Evolutionary conservation across 2,888 invertebrate genomes (phyloP).

Genomic region (Epistrophe grossulariae): DNA sequence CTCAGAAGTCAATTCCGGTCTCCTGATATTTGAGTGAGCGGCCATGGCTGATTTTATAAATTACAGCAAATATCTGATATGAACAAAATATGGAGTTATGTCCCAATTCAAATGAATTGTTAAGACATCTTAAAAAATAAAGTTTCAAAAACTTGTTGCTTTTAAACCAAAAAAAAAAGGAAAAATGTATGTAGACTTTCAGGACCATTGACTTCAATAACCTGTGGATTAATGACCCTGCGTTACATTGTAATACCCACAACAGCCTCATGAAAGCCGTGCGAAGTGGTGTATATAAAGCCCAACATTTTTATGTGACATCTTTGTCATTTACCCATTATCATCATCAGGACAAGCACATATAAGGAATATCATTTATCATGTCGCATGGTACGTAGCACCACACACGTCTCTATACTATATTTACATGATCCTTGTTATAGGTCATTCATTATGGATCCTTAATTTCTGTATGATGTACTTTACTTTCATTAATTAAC

Average conservation of each 20-base stretch:
- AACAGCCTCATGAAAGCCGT: neutral
- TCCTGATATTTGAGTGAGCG: neutral
- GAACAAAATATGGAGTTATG: neutral
- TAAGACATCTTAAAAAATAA: too few relatives aligned
- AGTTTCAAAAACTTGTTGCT: too few relatives aligned
- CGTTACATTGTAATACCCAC: neutral
- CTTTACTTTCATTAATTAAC: conserved; percentile 75
- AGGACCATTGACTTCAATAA: neutral
- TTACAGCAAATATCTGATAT: too few relatives aligned
- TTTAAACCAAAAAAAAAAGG: too few relatives aligned
- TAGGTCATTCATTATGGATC: conserved; percentile 62
- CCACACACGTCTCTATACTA: neutral
- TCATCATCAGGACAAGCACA: neutral
- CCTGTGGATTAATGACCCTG: neutral
- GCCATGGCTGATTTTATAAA: too few relatives aligned
- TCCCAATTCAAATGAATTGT: neutral
- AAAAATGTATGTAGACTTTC: neutral
- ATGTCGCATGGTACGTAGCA: neutral
- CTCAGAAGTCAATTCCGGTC: neutral
- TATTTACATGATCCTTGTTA: neutral
- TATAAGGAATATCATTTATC: conserved; percentile 19
- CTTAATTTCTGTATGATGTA: conserved; percentile 72
- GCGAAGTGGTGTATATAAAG: neutral
- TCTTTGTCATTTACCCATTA: neutral
- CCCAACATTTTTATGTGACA: neutral